These are phyloP conservation scores for Gobius niger DNA, from an alignment of 2,113 vertebrate species.

Conservation along the genomic window DNA sequence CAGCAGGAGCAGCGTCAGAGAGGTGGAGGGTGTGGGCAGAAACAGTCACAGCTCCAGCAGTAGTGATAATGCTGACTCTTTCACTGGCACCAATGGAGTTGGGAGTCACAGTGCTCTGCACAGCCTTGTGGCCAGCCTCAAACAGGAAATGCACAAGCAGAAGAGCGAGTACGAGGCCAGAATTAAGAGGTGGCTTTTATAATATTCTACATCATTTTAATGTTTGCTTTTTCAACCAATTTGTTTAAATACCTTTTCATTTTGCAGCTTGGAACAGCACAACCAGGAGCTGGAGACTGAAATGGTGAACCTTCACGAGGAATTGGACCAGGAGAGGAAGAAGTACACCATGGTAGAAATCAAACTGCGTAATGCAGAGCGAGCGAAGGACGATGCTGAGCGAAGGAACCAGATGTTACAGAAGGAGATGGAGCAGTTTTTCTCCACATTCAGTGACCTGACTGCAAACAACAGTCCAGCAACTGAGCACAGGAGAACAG, in stretches of 20 bases:
- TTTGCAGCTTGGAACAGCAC: slow-evolving; percentile 88
- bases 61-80: slow-evolving; percentile 87
- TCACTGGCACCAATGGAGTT: slow-evolving; percentile 72
- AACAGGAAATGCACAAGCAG: slow-evolving; percentile 96
- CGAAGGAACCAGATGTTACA: slow-evolving; percentile 96
- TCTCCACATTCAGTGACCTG: slow-evolving; percentile 94
- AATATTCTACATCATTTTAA: neutral
- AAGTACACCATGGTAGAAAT: slow-evolving; percentile 99
- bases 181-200: slow-evolving; percentile 86
- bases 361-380: slow-evolving; percentile 94
- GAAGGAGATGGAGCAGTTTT: slow-evolving; percentile 99
- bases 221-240: neutral
- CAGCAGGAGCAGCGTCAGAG: slow-evolving; percentile 79
- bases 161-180: slow-evolving; percentile 92
- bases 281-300: slow-evolving; percentile 92
- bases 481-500: slow-evolving; percentile 83
- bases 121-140: slow-evolving; percentile 92
- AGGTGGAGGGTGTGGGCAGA: slow-evolving; percentile 70
- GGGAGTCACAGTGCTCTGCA: slow-evolving; percentile 91
- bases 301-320: slow-evolving; percentile 89
- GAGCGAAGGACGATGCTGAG: slow-evolving; percentile 95
- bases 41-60: slow-evolving; percentile 87
- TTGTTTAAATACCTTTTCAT: neutral
- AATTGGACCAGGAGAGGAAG: slow-evolving; percentile 96
- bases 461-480: slow-evolving; percentile 83